Percentiles rank a stretch among this genome's conserved stretches.
These are phyloP conservation scores for Taphrorychus bicolor DNA, from an alignment of 2,888 invertebrate species.

Conservation along the genomic window DNA sequence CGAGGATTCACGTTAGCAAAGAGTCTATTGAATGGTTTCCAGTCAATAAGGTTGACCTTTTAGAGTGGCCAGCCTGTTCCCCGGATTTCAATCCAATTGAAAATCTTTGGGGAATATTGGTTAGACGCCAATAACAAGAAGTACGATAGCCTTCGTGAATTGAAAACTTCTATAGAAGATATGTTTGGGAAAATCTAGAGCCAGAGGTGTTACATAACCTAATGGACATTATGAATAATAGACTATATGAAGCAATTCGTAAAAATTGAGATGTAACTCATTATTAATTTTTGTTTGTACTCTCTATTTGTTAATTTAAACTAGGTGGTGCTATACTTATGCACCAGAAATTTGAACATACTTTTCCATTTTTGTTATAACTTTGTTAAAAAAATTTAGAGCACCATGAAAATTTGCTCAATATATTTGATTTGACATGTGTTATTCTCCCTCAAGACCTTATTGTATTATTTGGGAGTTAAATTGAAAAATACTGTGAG, in stretches of 20 bases:
- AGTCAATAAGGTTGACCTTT: background rate
- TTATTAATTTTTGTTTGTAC: too few relatives aligned
- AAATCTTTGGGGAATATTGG: background rate
- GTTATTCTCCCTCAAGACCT: too few relatives aligned
- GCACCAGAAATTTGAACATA: too few relatives aligned
- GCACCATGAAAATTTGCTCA: too few relatives aligned
- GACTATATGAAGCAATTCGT: background rate
- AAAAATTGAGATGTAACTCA: background rate
- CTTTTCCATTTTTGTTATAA: too few relatives aligned
- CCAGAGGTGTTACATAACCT: background rate
- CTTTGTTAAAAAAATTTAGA: too few relatives aligned
- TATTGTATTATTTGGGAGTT: too few relatives aligned
- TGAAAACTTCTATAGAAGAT: background rate
- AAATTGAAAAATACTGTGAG: too few relatives aligned
- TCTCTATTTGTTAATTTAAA: too few relatives aligned
- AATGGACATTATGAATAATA: background rate
- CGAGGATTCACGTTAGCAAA: background rate
- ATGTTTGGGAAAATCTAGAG: too few relatives aligned
- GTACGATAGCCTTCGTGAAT: background rate
- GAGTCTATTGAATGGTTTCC: background rate
- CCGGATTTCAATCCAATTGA: background rate
- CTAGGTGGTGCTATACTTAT: too few relatives aligned
- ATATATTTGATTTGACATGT: too few relatives aligned
- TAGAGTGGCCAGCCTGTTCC: background rate
- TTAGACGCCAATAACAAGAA: background rate